These are phyloP conservation scores for Camponotus fellah DNA, from an alignment of 2,888 invertebrate genomes.

Conservation along the genomic window DNA sequence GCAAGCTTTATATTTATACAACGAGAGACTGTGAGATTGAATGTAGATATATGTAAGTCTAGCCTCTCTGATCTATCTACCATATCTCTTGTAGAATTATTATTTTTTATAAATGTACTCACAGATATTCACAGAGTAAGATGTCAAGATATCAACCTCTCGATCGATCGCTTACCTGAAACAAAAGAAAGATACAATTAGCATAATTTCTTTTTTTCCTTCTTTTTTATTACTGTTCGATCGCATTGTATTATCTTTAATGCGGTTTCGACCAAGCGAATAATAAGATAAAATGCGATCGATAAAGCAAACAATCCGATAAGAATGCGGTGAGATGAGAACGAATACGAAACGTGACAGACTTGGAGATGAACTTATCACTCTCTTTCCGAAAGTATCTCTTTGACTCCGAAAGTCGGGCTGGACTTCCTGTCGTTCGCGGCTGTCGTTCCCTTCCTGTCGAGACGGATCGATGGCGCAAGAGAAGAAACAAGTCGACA, in stretches of 20 bases:
- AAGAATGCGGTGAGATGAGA: not conserved
- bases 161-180: constrained; percentile 69
- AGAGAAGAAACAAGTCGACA: constrained; percentile 62
- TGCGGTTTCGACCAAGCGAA: not conserved
- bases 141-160: not conserved
- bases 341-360: not conserved
- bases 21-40: constrained; percentile 26
- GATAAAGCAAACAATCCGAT: not conserved
- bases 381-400: constrained; percentile 35
- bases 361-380: constrained; percentile 5
- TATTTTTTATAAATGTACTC: constrained; percentile 6
- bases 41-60: not conserved
- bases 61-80: not conserved
- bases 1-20: constrained; percentile 43
- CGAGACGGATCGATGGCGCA: constrained; percentile 66
- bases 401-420: constrained; percentile 52
- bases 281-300: constrained; percentile 6
- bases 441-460: constrained; percentile 55
- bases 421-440: constrained; percentile 49
- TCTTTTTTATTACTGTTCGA: not conserved
- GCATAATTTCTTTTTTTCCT: not conserved
- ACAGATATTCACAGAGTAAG: not conserved
- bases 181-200: constrained; percentile 53
- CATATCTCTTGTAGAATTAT: not conserved
- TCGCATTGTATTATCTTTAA: not conserved